These are phyloP conservation scores for Motacilla tschutschensis DNA, from an alignment of 2,113 vertebrate species.

Conservation along the genomic window DNA sequence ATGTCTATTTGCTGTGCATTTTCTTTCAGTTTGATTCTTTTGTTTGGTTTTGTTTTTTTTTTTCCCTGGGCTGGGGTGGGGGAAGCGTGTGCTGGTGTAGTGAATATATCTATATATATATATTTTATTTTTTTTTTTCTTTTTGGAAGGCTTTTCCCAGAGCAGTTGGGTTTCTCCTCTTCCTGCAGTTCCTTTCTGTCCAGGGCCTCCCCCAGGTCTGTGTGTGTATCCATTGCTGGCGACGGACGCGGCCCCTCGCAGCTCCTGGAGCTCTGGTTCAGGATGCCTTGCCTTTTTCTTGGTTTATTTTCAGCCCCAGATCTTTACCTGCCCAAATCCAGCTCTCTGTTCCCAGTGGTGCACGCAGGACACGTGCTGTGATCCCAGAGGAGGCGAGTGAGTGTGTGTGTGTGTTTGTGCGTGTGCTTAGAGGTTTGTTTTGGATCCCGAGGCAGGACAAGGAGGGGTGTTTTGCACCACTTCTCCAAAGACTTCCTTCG, in stretches of 20 bases:
- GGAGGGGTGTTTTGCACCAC: constrained; percentile 18
- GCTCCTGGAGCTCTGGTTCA: constrained; percentile 2
- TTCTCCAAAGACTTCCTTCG: constrained; percentile 53
- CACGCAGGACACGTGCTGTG: background rate
- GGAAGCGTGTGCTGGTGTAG: constrained; percentile 60
- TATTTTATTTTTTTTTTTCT: background rate
- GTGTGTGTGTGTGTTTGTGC: background rate
- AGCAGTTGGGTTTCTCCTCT: constrained; percentile 43
- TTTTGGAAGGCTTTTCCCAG: constrained; percentile 30
- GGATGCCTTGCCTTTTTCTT: background rate
- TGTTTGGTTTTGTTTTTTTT: background rate
- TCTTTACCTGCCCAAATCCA: background rate
- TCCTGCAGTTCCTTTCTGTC: constrained; percentile 19
- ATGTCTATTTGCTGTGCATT: constrained; percentile 91
- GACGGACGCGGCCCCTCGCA: background rate
- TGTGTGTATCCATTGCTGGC: constrained; percentile 49
- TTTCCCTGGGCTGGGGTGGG: constrained; percentile 62
- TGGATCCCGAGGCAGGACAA: background rate
- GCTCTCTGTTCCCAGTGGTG: background rate
- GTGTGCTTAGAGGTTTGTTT: background rate
- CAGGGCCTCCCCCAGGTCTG: constrained; percentile 6
- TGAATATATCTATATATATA: background rate
- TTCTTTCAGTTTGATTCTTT: constrained; percentile 75
- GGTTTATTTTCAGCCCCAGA: background rate
- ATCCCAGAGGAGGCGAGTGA: constrained; percentile 9